Evolutionary conservation across 2,888 invertebrate species (phyloP), one percentile per base, ranked within the genome.

Genomic region (Dorcus parallelipipedus): DNA sequence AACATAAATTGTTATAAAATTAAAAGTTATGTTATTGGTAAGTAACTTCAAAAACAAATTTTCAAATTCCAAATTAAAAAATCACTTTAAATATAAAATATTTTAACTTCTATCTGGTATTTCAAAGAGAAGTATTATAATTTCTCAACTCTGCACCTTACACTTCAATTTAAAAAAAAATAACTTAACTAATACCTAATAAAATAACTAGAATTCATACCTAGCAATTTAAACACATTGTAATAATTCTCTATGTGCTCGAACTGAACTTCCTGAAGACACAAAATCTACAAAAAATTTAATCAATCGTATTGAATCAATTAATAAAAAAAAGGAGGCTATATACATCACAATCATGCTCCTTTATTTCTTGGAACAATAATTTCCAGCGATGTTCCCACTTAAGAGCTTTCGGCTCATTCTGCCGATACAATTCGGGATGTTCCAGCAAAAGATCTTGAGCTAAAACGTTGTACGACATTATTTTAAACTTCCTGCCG

Each of bases 221-320:
- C 81, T 63, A 77, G 64, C 52, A 71, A 60, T 49, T 66, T 65
- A 38, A 85, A 71, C 23, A 49, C 83, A 51, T 74, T 74, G 69
- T 82, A 87, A 73, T 89, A 88, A 50, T 81, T 80, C 8, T 78
- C 67, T 54, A 91, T 78, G 62, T 75, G 57, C 41, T 45, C 39
- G 7, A 82, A 81, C 79, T 96, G 91, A 49, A 97, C 91, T 83
- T 97, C 97, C 84, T 97, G 97, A 6, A 97, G 78, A 73, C 93
- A 93, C 58, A 94, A 71, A 58, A 94, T 86, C 92, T 92, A 77
- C 52, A 82, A 81, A 64, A 64, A 63, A 69, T 64, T 61, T 52
- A 55, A 56, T 26, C 9, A 58, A n/a, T 54, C 3, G 49, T 50
- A 45, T 33, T 53, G n/a, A 4, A 49, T 49, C 23, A 38, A n/a